Evolutionary conservation across 1,140 invertebrate species (phyloP).

Genomic region (Oncopodura yosiiana): DNA sequence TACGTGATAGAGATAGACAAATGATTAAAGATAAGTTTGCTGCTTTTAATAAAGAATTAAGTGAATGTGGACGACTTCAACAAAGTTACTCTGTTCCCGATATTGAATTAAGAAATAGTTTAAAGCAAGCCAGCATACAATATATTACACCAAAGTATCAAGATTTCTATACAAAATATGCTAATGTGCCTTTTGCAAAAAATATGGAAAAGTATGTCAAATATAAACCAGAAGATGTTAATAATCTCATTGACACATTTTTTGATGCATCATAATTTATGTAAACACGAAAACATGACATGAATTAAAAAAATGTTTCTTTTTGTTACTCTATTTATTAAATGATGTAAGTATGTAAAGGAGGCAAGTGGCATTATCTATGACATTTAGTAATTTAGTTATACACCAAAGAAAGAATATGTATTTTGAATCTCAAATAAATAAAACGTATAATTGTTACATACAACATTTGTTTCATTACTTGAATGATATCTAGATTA

Average conservation of each 20-base stretch:
- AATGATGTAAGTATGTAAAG: too few species aligned
- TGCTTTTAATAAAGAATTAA: constrained; percentile 88
- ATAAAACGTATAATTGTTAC: too few species aligned
- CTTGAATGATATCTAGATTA: too few species aligned
- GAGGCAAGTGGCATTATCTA: too few species aligned
- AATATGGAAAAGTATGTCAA: constrained; percentile 91
- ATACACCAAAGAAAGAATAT: too few species aligned
- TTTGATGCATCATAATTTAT: constrained; percentile 59
- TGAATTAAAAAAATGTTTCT: too few species aligned
- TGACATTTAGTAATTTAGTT: too few species aligned
- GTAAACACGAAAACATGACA: too few species aligned
- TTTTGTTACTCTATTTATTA: too few species aligned
- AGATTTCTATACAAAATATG: constrained; percentile 63
- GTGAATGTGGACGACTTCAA: constrained; percentile 74
- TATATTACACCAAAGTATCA: constrained; percentile 74
- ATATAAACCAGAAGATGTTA: constrained; percentile 74
- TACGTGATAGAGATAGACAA: constrained; percentile 78
- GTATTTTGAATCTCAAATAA: too few species aligned
- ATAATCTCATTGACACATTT: constrained; percentile 65
- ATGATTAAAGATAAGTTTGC: constrained; percentile 89
- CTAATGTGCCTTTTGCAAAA: constrained; percentile 70
- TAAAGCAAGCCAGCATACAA: constrained; percentile 77
- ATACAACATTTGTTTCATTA: too few species aligned
- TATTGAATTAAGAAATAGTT: constrained; percentile 65
- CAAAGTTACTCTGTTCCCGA: constrained; percentile 88